These are phyloP conservation scores for Globodera ellingtonae DNA, from an alignment of 1,140 invertebrate species.

Conservation along the genomic window DNA sequence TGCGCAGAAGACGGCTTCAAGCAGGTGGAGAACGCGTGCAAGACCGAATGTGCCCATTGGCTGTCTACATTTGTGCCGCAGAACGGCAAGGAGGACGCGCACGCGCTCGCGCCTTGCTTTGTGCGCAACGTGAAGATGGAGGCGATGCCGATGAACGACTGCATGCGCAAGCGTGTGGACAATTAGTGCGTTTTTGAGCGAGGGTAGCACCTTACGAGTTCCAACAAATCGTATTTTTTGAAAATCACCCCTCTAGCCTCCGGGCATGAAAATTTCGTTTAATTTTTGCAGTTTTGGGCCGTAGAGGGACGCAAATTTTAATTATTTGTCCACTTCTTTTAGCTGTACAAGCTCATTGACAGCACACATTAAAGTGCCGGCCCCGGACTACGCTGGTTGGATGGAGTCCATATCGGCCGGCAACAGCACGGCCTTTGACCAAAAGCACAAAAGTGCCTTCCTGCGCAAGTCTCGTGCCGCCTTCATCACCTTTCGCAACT, in stretches of 20 bases:
- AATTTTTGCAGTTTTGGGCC: not conserved
- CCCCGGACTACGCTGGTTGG: not conserved
- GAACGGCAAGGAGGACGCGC: not conserved
- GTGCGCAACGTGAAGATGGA: not conserved
- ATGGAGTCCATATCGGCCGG: not conserved
- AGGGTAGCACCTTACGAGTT: not conserved
- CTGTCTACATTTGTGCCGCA: not conserved
- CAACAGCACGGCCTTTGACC: conserved; percentile 1
- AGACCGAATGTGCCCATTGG: conserved; percentile 11
- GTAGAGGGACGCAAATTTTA: too few relatives aligned
- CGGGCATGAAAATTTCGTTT: too few relatives aligned
- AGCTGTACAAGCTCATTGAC: not conserved
- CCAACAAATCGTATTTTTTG: not conserved
- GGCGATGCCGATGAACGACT: conserved; percentile 1
- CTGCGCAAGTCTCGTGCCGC: conserved; percentile 4
- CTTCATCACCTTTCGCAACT: conserved; percentile 21
- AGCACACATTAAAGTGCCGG: not conserved
- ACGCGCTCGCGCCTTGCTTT: conserved; percentile 12
- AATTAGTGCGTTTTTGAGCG: conserved; percentile 11
- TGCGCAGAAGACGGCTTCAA: not conserved
- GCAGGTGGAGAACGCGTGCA: conserved; percentile 4
- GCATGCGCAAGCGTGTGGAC: conserved; percentile 12
- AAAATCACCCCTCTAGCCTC: too few relatives aligned
- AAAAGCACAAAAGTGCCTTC: conserved; percentile 7
- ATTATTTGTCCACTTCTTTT: not conserved